Evolutionary conservation across 2,888 invertebrate genomes (phyloP).

Genomic region (Calameuta pallipes): DNA sequence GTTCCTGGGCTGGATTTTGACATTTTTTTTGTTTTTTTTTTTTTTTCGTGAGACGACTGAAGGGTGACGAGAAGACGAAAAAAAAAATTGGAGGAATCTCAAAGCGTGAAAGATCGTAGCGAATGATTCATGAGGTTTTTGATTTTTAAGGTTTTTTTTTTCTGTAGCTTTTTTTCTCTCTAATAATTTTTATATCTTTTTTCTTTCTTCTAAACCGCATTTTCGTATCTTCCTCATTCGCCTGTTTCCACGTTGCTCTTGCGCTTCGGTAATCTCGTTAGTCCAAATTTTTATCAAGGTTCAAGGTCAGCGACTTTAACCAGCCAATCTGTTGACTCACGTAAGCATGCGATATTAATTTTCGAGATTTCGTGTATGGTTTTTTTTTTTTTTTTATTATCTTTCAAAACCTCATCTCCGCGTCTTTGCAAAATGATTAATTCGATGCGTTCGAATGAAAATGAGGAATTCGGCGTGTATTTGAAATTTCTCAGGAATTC

Average conservation of each 20-base stretch:
- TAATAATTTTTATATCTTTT: too few species aligned
- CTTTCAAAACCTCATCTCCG: constrained; percentile 5
- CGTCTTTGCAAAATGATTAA: constrained; percentile 2
- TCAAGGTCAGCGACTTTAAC: constrained; percentile 25
- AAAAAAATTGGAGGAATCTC: not conserved
- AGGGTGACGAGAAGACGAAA: not conserved
- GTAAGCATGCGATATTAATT: constrained; percentile 24
- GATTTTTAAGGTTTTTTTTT: not conserved
- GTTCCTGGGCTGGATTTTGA: not conserved
- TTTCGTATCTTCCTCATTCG: not conserved
- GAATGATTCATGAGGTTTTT: not conserved
- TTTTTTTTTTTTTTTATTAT: constrained; percentile 8
- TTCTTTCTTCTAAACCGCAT: not conserved
- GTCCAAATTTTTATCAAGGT: constrained; percentile 19
- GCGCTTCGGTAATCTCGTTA: not conserved
- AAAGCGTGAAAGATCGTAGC: not conserved
- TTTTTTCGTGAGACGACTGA: not conserved
- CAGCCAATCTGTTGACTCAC: constrained; percentile 17
- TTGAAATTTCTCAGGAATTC: too few species aligned
- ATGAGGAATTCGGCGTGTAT: too few species aligned
- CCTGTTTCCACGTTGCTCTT: not conserved
- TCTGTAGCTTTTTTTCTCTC: not conserved
- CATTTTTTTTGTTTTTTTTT: too few species aligned
- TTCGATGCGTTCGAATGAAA: not conserved
- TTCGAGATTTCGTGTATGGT: constrained; percentile 17